Percentiles rank a stretch among this genome's conserved stretches.
These are phyloP conservation scores for Rambutsinella grinnellia DNA, from an alignment of 2,888 invertebrate species.

Conservation along the genomic window DNA sequence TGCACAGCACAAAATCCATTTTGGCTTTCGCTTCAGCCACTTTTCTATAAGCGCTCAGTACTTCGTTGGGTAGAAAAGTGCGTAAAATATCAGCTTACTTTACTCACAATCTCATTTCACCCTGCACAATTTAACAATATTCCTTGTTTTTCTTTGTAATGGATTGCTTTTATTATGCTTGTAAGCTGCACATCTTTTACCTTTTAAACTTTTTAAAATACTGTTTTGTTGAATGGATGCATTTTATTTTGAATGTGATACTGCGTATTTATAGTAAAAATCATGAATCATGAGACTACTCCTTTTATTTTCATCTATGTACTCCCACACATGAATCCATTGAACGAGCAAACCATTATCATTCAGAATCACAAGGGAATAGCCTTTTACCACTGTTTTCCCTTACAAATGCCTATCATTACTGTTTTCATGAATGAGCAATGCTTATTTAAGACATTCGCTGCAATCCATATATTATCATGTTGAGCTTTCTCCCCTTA, in stretches of 20 bases:
- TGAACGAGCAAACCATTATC: neutral
- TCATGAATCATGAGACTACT: neutral
- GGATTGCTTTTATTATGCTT: too few species aligned
- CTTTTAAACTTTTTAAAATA: too few species aligned
- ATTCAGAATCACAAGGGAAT: neutral
- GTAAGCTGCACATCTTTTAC: too few species aligned
- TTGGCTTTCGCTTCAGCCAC: neutral
- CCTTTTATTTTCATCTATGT: neutral
- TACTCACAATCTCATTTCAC: neutral
- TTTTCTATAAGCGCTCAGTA: neutral
- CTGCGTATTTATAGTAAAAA: neutral
- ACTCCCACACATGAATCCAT: too few species aligned
- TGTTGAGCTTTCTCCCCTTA: neutral
- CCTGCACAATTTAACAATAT: too few species aligned
- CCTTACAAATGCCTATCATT: neutral
- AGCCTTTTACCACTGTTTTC: neutral
- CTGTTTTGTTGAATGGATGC: too few species aligned
- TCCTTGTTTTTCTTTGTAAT: too few species aligned
- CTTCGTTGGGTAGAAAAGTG: neutral
- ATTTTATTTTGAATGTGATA: neutral
- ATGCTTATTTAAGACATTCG: conserved; percentile 13
- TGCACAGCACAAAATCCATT: neutral
- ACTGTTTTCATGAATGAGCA: conserved; percentile 5
- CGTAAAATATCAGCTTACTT: neutral
- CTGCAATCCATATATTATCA: too few species aligned